Evolutionary conservation across 2,888 invertebrate species (phyloP).

Genomic region (Limnephilus lunatus): DNA sequence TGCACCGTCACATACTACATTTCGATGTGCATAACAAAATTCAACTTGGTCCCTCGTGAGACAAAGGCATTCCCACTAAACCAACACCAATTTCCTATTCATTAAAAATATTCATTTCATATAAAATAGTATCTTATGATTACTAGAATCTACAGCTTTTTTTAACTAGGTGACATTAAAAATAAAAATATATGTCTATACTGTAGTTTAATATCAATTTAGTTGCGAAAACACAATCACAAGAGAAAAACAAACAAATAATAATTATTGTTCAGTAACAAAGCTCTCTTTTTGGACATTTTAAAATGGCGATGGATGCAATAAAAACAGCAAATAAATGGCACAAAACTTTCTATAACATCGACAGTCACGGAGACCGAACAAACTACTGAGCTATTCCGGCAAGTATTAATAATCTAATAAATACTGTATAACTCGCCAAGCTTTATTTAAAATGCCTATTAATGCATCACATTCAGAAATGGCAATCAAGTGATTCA

Average conservation of each 20-base stretch:
- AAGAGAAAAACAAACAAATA: background rate
- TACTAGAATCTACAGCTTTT: background rate
- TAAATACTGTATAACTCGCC: background rate
- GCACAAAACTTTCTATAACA: background rate
- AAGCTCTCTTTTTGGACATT: background rate
- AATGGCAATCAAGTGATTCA: background rate
- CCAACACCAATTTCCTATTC: background rate
- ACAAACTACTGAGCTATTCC: background rate
- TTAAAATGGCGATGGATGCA: background rate
- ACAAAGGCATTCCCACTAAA: background rate
- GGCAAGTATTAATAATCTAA: background rate
- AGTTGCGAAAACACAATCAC: background rate
- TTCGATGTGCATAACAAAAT: background rate
- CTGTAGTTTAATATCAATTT: slow-evolving; percentile 1
- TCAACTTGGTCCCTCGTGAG: background rate
- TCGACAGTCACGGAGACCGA: background rate
- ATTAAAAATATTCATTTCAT: background rate
- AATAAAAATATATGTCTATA: background rate
- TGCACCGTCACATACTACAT: background rate
- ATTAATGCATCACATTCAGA: background rate
- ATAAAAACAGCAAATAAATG: background rate
- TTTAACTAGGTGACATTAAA: background rate
- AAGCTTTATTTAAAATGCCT: background rate
- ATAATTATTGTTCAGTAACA: background rate
- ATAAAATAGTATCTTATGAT: background rate